phyloP scores from a whole-genome alignment of 2,797 vertebrate species.

The Enteromius anoplus region DNA sequence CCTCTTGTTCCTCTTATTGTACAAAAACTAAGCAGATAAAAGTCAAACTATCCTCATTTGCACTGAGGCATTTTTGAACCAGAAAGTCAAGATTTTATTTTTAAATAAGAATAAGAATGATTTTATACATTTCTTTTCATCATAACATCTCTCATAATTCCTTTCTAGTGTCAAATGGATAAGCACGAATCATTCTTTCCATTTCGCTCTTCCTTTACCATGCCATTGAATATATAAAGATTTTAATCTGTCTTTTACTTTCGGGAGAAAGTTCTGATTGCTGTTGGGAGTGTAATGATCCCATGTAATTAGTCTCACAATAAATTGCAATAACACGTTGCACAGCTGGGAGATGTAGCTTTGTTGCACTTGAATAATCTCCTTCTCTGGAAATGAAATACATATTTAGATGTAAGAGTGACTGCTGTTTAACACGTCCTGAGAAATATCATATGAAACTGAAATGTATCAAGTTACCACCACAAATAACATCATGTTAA shows the following conservation, averaged over 20 bases:
- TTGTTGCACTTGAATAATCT: slow-evolving; percentile 52
- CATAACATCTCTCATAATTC: background rate
- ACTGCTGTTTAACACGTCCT: slow-evolving; percentile 11
- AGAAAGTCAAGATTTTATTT: background rate
- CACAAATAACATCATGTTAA: background rate
- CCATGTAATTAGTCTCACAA: slow-evolving; percentile 79
- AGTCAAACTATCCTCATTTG: slow-evolving; percentile 9
- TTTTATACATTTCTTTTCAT: background rate
- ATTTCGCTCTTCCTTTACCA: slow-evolving; percentile 51
- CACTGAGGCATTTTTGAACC: background rate
- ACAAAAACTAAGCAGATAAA: slow-evolving; percentile 21
- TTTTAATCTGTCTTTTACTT: slow-evolving; percentile 67
- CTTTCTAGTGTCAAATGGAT: background rate
- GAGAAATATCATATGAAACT: slow-evolving; percentile 2
- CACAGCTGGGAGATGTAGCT: slow-evolving; percentile 70
- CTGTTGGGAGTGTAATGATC: slow-evolving; percentile 71
- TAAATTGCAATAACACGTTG: slow-evolving; percentile 76
- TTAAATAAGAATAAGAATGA: background rate
- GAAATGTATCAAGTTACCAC: background rate
- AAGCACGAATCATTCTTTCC: background rate
- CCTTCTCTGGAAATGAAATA: background rate
- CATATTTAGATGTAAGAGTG: background rate
- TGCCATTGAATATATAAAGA: slow-evolving; percentile 64
- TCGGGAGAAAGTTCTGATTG: slow-evolving; percentile 65
- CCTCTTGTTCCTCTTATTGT: slow-evolving; percentile 46